phyloP scores from a whole-genome alignment of 2,797 vertebrate species.

The Molossus alvarezi region DNA sequence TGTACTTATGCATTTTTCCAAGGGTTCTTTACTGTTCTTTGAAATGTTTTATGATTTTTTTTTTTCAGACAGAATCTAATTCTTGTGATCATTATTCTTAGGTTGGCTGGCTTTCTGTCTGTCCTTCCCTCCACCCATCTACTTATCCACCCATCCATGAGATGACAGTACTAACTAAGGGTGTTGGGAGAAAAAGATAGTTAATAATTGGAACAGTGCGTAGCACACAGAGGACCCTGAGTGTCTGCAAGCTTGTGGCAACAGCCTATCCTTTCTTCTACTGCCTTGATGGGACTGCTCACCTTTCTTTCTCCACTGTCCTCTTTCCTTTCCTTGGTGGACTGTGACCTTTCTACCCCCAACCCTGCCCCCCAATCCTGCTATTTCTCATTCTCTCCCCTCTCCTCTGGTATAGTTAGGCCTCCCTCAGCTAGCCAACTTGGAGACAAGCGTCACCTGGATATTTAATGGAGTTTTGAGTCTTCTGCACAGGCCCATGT shows the following conservation, averaged over 20 bases:
- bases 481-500: not conserved
- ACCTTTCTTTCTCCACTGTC: not conserved
- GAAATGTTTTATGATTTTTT: not conserved
- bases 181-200: not conserved
- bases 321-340: not conserved
- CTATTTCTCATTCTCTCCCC: not conserved
- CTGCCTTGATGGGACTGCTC: not conserved
- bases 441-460: not conserved
- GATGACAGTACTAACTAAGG: not conserved
- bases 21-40: conserved; percentile 8
- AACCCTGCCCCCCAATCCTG: not conserved
- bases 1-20: not conserved
- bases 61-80: conserved; percentile 6
- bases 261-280: not conserved
- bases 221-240: fast-evolving
- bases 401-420: not conserved
- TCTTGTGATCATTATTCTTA: not conserved
- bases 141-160: fast-evolving
- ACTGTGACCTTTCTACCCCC: not conserved
- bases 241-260: too few species aligned
- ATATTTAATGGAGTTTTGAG: fast-evolving
- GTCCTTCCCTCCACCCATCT: too few species aligned
- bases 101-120: not conserved
- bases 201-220: not conserved
- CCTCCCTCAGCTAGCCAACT: not conserved